Evolutionary conservation across 2,797 vertebrate species (phyloP).

Genomic region (Caiman crocodilus): DNA sequence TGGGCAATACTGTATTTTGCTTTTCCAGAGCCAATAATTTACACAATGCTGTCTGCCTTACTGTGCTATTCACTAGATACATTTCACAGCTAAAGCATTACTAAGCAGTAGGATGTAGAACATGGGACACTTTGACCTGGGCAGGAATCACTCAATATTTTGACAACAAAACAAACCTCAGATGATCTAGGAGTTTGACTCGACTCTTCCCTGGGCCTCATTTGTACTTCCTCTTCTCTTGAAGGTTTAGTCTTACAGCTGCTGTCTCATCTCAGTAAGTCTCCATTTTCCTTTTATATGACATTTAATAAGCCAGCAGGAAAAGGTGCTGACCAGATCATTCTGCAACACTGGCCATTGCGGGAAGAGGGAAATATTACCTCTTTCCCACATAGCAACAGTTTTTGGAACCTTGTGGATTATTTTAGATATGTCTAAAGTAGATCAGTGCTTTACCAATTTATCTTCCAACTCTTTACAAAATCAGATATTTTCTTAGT

Average conservation of each 20-base stretch:
- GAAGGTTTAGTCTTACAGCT: not conserved
- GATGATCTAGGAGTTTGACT: not conserved
- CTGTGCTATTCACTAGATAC: accelerated
- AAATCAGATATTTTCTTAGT: not conserved
- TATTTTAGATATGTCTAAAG: not conserved
- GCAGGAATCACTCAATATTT: not conserved
- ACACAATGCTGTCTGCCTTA: not conserved
- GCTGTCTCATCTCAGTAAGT: not conserved
- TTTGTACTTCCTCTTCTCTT: not conserved
- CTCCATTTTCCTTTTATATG: not conserved
- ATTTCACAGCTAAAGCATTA: not conserved
- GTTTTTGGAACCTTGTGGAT: not conserved
- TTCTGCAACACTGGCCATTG: not conserved
- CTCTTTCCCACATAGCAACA: not conserved
- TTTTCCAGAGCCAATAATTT: not conserved
- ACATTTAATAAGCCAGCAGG: not conserved
- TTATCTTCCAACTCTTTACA: not conserved
- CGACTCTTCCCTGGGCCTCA: not conserved
- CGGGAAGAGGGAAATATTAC: not conserved
- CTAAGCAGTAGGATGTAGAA: not conserved
- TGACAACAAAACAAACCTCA: not conserved
- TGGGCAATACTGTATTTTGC: not conserved
- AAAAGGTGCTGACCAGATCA: not conserved
- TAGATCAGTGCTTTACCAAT: not conserved
- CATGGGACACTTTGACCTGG: not conserved